Percentiles rank a stretch among this genome's conserved stretches.
Conservation (phyloP, 2,113 vertebrate genomes). For the Pao palembangensis region DNA sequence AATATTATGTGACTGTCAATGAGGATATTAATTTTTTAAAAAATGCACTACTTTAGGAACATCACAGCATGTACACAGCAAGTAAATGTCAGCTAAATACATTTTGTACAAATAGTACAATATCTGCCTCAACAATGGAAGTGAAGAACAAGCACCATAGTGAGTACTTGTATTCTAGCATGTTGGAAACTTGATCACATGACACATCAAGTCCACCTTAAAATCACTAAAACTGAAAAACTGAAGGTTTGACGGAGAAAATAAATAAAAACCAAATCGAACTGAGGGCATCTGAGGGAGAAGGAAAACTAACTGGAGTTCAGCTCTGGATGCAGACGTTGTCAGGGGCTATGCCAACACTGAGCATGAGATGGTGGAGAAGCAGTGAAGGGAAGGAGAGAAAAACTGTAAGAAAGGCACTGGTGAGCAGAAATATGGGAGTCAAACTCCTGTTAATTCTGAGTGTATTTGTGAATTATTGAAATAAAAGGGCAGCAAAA, state of each 20-base stretch:
- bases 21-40: no score
- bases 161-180: no score
- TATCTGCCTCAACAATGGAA: no score
- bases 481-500: not conserved
- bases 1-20: no score
- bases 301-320: slow-evolving; percentile 49
- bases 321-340: slow-evolving; percentile 31
- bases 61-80: no score
- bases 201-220: no score
- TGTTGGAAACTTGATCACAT: no score
- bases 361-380: not conserved
- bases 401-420: not conserved
- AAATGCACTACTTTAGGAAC: no score
- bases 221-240: slow-evolving; percentile 25
- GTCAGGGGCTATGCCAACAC: not conserved
- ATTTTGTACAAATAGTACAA: no score
- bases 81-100: no score
- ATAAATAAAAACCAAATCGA: slow-evolving; percentile 13
- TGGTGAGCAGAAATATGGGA: not conserved
- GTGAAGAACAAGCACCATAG: no score
- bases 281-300: slow-evolving; percentile 14
- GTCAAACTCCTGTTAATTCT: no score
- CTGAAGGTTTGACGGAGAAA: slow-evolving; percentile 21
- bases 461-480: not conserved
- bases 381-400: not conserved